Base-by-base conservation (phyloP, 2,797 vertebrate genomes). In the Melanotaenia maccullochi region DNA sequence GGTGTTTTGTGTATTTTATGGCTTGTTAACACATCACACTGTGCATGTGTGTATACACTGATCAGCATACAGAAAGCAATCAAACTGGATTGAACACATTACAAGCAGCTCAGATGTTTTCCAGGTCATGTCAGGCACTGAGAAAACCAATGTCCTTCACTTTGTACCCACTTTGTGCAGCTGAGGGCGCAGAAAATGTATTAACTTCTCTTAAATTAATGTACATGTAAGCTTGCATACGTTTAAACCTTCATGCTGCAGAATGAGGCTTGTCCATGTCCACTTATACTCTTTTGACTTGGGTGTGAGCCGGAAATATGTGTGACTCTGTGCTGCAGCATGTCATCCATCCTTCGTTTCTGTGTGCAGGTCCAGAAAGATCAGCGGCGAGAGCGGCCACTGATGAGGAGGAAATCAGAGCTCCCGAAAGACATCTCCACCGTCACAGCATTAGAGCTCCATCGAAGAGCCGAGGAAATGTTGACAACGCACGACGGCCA, bases 351-450 rank as follows among this genome's bases (percentile, higher is more conserved):
- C 30, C 24, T 16, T 38, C 2, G 60, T 35, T 65, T 61, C 67
- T 54, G 18, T 60, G 28, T 73, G 13, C 88, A 98, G 97, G 89
- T 95, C 84, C 95, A 90, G 79, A 97, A 94, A 90, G 96, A 98
- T 65, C 95, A 93, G 89, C 95, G 96, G 80, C 95, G 95, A 88
- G 97, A 98, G 87, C 96, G 97, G 69, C 95, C 96, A 12, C 78
- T 98, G 72, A 93, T 96, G 92, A 94, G 97, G 84, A 97, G 97
- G 93, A 99, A 99, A 94, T 97, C 98, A 0, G 98, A 99, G 93
- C 95, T 98, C 89, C 97, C 98, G 90, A 97, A 96, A 95, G 97
- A 99, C 93, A 96, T 96, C 91, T 97, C 95, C 94, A 97, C 97
- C 67, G 96, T 97, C 93, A 97, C 95, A 81, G 97, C 97, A 91